Percentiles rank a stretch among this genome's conserved stretches.
These are phyloP conservation scores for Portunus trituberculatus DNA, from an alignment of 1,140 invertebrate genomes.

Conservation along the genomic window DNA sequence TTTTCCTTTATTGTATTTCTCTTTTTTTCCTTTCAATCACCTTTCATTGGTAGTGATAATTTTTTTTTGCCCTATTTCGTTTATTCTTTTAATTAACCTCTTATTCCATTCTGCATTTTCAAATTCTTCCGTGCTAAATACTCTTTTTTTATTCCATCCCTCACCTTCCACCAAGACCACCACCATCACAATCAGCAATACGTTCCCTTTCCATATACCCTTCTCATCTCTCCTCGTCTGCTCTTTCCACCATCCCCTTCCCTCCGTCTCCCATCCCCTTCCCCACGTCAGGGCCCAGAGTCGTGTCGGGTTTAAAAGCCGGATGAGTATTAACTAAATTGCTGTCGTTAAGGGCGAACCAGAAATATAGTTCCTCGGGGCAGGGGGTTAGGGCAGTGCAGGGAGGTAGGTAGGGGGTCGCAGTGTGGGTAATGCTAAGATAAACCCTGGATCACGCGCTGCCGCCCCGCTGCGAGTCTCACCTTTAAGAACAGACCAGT, in stretches of 20 bases:
- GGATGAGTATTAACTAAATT: constrained; percentile 24
- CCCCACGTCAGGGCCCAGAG: not conserved
- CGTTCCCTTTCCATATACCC: not conserved
- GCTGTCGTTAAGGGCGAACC: not conserved
- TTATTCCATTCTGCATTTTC: not conserved
- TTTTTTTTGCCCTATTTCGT: not conserved
- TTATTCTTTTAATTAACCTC: not conserved
- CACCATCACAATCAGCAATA: not conserved
- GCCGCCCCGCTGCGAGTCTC: not conserved
- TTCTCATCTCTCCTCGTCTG: not conserved
- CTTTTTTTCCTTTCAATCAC: not conserved
- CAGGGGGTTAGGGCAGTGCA: not conserved
- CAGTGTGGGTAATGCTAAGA: not conserved
- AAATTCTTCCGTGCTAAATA: no score
- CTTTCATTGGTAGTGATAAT: no score
- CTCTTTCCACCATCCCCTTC: not conserved
- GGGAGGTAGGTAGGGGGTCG: not conserved
- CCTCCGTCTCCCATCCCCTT: not conserved
- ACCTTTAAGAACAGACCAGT: not conserved
- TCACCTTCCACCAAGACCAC: not conserved
- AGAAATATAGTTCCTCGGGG: not conserved
- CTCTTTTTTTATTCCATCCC: not conserved
- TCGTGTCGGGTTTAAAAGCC: not conserved
- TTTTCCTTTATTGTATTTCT: not conserved
- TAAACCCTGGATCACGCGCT: not conserved